Conservation (phyloP, 2,797 vertebrate genomes). For the Cossypha caffra region DNA sequence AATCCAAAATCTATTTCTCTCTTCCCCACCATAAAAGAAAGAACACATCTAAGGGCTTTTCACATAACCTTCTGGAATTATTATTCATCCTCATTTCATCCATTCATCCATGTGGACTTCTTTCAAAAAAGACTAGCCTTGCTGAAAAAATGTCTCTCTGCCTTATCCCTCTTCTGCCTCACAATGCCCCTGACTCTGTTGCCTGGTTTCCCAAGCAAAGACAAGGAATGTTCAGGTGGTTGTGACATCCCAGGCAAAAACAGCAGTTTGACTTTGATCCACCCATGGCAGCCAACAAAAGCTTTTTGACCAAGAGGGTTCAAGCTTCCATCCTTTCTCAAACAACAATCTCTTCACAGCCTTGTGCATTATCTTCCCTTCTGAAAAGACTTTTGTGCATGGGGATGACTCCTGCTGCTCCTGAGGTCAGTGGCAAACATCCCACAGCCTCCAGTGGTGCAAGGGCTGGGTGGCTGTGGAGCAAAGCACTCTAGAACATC, state of each 20-base stretch:
- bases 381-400: slow-evolving; percentile 41
- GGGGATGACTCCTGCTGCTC: slow-evolving; percentile 10
- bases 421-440: slow-evolving; percentile 26
- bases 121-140: neutral
- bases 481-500: slow-evolving; percentile 2
- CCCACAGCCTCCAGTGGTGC: neutral
- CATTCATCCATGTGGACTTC: neutral
- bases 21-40: neutral
- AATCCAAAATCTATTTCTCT: neutral
- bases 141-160: neutral
- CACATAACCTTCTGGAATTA: neutral
- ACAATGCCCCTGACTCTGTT: neutral
- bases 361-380: slow-evolving; percentile 27
- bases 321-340: neutral
- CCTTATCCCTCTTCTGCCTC: neutral
- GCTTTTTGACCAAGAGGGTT: fast-evolving
- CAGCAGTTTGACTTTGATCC: neutral
- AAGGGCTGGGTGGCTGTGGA: neutral
- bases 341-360: neutral
- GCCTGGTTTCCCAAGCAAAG: neutral
- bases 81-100: neutral
- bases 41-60: neutral
- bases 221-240: neutral
- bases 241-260: neutral
- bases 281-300: neutral